These are phyloP conservation scores for Gnathonemus echidnorhynchus DNA, from an alignment of 2,113 vertebrate species.

Conservation along the genomic window DNA sequence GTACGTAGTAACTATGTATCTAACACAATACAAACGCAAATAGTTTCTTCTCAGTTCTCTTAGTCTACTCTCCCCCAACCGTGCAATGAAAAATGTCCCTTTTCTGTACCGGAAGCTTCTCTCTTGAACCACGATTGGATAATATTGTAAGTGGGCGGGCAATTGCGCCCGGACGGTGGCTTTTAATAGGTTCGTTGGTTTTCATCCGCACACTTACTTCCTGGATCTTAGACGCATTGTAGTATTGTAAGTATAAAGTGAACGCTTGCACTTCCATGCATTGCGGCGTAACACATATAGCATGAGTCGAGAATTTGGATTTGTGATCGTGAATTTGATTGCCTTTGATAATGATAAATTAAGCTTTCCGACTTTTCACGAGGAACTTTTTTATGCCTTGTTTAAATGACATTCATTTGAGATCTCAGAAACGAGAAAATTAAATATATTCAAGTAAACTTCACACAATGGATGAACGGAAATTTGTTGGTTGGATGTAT, in stretches of 20 bases:
- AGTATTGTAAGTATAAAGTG: not conserved
- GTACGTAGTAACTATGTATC: not conserved
- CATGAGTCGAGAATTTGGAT: not conserved
- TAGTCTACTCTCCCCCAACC: constrained; percentile 32
- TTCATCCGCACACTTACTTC: constrained; percentile 6
- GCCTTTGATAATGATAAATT: not conserved
- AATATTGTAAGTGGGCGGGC: constrained; percentile 16
- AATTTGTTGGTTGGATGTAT: not conserved
- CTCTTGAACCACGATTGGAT: constrained; percentile 42
- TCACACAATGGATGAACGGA: not conserved
- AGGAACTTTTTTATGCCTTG: not conserved
- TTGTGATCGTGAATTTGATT: not conserved
- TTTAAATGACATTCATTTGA: not conserved
- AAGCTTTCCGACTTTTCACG: not conserved
- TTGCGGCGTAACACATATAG: not conserved
- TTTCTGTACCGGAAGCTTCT: constrained; percentile 60
- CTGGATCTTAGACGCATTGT: constrained; percentile 1
- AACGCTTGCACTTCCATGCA: not conserved
- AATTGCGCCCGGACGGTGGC: rapidly evolving
- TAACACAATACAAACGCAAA: not conserved
- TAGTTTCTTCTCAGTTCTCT: not conserved
- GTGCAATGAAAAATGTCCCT: constrained; percentile 58
- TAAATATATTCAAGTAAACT: not conserved
- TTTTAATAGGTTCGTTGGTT: constrained; percentile 38
- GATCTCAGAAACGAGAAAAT: not conserved